Percentiles rank a stretch among this genome's conserved stretches.
These are phyloP conservation scores for Porites rus DNA, from an alignment of 92 coral and sea anemone genomes.

Conservation along the genomic window DNA sequence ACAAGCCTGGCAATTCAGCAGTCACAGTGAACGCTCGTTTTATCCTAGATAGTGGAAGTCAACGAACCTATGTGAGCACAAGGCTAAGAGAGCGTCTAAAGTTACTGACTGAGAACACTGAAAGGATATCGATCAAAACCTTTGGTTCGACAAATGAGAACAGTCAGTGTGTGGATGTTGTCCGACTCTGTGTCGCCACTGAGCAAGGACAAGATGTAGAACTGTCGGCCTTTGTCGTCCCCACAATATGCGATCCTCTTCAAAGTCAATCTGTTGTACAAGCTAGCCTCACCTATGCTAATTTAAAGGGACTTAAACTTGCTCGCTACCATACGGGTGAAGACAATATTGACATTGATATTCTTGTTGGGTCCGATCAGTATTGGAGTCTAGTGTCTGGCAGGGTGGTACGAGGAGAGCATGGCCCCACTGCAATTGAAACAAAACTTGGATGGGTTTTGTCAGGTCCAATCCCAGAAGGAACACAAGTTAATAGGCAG, in stretches of 20 bases:
- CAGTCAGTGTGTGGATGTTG: slow-evolving; percentile 40
- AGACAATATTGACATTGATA: too few species aligned
- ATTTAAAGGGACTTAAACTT: slow-evolving; percentile 12
- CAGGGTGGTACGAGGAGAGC: slow-evolving; percentile 2
- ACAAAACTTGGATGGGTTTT: slow-evolving; percentile 49
- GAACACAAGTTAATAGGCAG: slow-evolving; percentile 10
- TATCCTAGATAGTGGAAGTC: slow-evolving; percentile 64
- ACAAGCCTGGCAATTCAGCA: not conserved
- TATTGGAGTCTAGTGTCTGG: not conserved
- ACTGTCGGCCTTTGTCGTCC: slow-evolving; percentile 10
- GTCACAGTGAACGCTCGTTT: slow-evolving; percentile 29
- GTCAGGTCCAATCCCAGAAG: not conserved
- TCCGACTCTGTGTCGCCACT: slow-evolving; percentile 13
- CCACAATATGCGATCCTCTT: too few species aligned
- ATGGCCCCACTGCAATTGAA: slow-evolving; percentile 53
- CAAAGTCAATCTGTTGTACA: not conserved
- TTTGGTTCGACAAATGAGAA: slow-evolving; percentile 48
- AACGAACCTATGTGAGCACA: slow-evolving; percentile 41
- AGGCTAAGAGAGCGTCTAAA: slow-evolving; percentile 16
- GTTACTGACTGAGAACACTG: slow-evolving; percentile 29
- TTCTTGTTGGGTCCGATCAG: too few species aligned
- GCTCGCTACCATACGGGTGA: not conserved
- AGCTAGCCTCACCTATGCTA: not conserved
- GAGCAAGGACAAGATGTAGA: slow-evolving; percentile 16
- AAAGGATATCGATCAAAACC: slow-evolving; percentile 52